Evolutionary conservation across 1,140 invertebrate genomes (phyloP).

Genomic region (Drosophila orosa): DNA sequence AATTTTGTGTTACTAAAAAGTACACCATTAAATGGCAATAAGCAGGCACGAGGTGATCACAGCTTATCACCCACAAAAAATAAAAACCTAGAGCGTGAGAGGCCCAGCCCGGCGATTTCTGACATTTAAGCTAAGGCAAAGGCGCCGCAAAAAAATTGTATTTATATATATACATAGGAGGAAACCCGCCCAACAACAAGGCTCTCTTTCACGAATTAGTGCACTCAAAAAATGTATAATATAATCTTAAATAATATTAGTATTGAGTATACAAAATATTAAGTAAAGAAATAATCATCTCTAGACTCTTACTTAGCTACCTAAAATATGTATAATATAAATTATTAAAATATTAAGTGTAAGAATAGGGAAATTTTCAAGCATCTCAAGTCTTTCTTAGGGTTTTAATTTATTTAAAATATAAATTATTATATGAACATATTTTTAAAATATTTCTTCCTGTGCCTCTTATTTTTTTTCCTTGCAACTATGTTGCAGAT

Average conservation of each 20-base stretch:
- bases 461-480: slow-evolving; percentile 5
- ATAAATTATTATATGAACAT: not conserved
- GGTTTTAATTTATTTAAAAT: not conserved
- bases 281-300: too few relatives aligned
- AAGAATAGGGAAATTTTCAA: too few relatives aligned
- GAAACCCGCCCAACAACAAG: slow-evolving; percentile 23
- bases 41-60: slow-evolving; percentile 57
- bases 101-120: slow-evolving; percentile 58
- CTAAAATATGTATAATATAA: slow-evolving; percentile 1
- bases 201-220: slow-evolving; percentile 14
- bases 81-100: slow-evolving; percentile 41
- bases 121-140: slow-evolving; percentile 72
- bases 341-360: too few relatives aligned
- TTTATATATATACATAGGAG: not conserved
- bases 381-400: too few relatives aligned
- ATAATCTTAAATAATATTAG: too few relatives aligned
- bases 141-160: slow-evolving; percentile 46
- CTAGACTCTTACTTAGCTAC: too few relatives aligned
- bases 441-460: not conserved
- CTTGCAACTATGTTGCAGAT: slow-evolving; percentile 61
- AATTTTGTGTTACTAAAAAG: not conserved
- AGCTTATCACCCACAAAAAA: slow-evolving; percentile 46
- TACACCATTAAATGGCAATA: slow-evolving; percentile 63
- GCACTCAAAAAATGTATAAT: slow-evolving; percentile 16
- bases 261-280: too few relatives aligned